A percentile compares a stretch with the other conserved stretches of the same genome.
These are phyloP conservation scores for Gymnocheta viridis DNA, from an alignment of 2,888 invertebrate genomes.

Conservation along the genomic window DNA sequence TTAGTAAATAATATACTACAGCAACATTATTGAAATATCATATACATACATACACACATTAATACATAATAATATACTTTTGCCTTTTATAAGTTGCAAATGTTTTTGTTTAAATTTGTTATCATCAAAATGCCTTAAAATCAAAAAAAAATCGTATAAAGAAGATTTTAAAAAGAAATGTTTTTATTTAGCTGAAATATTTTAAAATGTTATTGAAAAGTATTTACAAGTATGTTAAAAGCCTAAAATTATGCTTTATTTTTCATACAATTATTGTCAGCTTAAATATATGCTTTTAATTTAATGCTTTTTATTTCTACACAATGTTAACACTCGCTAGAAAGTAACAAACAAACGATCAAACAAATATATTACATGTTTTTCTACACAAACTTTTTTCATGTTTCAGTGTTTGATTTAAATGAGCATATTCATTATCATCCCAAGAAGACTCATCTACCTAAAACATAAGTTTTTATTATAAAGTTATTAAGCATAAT, in stretches of 20 bases:
- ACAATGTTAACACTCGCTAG: constrained; percentile 26
- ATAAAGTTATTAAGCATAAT: constrained; percentile 29
- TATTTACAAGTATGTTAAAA: constrained; percentile 33
- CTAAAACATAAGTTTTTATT: constrained; percentile 1
- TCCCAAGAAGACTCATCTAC: background rate
- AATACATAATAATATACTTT: constrained; percentile 30
- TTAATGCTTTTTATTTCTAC: background rate
- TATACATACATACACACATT: constrained; percentile 1
- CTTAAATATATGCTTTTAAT: constrained; percentile 52
- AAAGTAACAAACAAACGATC: constrained; percentile 5
- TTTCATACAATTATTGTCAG: constrained; percentile 29
- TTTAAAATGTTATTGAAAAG: constrained; percentile 45
- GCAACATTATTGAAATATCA: constrained; percentile 27
- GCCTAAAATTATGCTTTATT: constrained; percentile 60
- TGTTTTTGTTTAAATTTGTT: constrained; percentile 65
- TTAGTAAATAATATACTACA: constrained; percentile 33
- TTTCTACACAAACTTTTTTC: background rate
- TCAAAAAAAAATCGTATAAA: constrained; percentile 21
- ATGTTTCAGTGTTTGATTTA: constrained; percentile 24
- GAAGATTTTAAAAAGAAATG: constrained; percentile 41
- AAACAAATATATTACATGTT: background rate
- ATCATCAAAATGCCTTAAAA: constrained; percentile 67
- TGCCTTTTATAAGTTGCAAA: constrained; percentile 66
- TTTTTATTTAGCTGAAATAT: constrained; percentile 59
- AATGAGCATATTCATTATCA: background rate